Evolutionary conservation across 2,113 vertebrate species (phyloP).

Genomic region (Vulpes lagopus): DNA sequence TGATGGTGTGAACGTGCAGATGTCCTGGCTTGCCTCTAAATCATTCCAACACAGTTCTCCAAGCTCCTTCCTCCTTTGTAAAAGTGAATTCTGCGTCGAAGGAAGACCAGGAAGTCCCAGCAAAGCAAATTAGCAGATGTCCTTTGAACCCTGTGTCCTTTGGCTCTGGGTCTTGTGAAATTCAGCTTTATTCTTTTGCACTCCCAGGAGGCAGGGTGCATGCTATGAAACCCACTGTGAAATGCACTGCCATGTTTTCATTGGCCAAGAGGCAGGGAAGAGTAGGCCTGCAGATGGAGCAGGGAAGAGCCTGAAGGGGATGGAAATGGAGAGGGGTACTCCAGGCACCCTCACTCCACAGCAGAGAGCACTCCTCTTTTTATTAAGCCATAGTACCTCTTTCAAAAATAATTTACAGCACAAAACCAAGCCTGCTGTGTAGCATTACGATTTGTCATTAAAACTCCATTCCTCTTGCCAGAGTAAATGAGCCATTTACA

Average conservation of each 20-base stretch:
- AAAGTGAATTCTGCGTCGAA: not conserved
- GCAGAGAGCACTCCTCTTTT: conserved; percentile 47
- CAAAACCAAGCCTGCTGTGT: conserved; percentile 75
- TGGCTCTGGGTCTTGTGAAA: not conserved
- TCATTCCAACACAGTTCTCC: not conserved
- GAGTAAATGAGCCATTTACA: conserved; percentile 82
- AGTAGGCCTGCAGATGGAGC: not conserved
- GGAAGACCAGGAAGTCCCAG: not conserved
- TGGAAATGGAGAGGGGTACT: too few species aligned
- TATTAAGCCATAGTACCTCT: conserved; percentile 69
- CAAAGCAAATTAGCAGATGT: not conserved
- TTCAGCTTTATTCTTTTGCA: not conserved
- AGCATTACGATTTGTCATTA: conserved; percentile 79
- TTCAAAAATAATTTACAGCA: conserved; percentile 80
- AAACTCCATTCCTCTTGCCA: conserved; percentile 80
- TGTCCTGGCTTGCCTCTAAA: not conserved
- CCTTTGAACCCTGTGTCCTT: not conserved
- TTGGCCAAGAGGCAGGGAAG: not conserved
- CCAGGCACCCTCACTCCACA: not conserved
- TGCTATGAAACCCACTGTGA: not conserved
- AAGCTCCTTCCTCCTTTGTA: not conserved
- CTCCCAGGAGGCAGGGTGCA: not conserved
- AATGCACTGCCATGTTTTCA: not conserved
- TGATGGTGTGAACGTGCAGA: not conserved
- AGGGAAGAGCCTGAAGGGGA: accelerated